Evolutionary conservation across 2,888 invertebrate species (phyloP).

Genomic region (Keiferia lycopersicella): DNA sequence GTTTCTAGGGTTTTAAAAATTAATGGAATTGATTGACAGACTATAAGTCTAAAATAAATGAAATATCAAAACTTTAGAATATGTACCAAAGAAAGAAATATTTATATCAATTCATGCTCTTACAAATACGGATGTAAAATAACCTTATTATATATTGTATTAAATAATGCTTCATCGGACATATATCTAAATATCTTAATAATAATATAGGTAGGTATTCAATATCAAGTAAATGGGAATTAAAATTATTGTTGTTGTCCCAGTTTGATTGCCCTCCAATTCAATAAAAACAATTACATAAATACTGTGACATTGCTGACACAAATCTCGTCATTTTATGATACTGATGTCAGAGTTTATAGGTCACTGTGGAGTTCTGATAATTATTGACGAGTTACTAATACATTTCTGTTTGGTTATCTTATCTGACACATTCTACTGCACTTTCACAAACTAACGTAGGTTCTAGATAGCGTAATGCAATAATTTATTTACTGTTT

Average conservation of each 20-base stretch:
- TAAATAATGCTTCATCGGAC: no score
- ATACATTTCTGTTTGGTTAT: not conserved
- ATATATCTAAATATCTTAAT: no score
- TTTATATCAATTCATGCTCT: no score
- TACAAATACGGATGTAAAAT: no score
- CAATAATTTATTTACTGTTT: not conserved
- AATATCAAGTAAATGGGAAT: no score
- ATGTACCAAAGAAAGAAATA: no score
- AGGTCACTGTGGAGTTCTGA: not conserved
- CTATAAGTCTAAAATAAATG: no score
- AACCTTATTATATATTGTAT: no score
- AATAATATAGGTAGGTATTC: no score
- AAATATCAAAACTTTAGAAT: no score
- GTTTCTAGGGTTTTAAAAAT: no score
- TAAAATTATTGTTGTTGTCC: not conserved
- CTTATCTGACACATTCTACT: not conserved
- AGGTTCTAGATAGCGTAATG: not conserved
- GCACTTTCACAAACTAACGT: not conserved
- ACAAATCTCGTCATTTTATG: not conserved
- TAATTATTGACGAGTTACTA: not conserved
- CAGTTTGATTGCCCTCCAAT: not conserved
- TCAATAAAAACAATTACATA: not conserved
- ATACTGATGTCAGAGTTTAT: not conserved
- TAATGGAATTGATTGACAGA: no score
- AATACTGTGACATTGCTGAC: conserved; percentile 8